Evolutionary conservation across 2,888 invertebrate species (phyloP), one percentile per base, ranked within the genome.

Genomic region (Drosophila subsilvestris): DNA sequence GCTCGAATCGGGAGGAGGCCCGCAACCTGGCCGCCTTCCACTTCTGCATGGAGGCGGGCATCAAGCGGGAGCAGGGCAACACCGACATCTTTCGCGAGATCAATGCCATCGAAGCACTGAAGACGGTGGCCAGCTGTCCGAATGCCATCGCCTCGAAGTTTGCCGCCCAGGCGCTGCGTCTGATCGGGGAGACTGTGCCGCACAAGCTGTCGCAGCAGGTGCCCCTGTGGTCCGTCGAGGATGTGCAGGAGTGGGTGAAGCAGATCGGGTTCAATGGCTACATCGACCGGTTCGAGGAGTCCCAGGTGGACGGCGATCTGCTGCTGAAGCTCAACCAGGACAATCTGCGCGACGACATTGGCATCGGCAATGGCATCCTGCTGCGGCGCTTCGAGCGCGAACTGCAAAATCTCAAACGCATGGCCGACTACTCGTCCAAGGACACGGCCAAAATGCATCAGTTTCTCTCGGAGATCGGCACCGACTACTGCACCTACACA

Each of bases 41-140:
- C 91, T 97, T 99, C 92, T 98, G 98, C 90, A 98, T 99, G 98
- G 99, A 99, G 92, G 99, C 99, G 12, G 98, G 98, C 43, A 99
- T 99, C 61, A 99, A 99, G 92, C 97, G 98, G 86, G 96, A 96
- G 85, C 98, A 98, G 91, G 97, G 97, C 5, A 97, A 97, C 75
- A 97, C 97, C 0, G 95, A 96, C 91, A 96, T 98, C 88, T 98
- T 99, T 91, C 94, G 95, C 71, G 97, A 98, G 92, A 99, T 99
- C 78, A 98, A 97, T 59, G 99, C 98, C 0, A 96, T 99, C 74
- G 98, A 98, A 86, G 97, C 98, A 0, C 93, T 99, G 85, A 99
- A 99, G 91, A 97, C 96, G 90, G 98, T 99, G 0, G 99, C 99
- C 9, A 98, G 98, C 89, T 98, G 98, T 91, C 99, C 99, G 0